Evolutionary conservation across 2,113 vertebrate species (phyloP), one percentile per base, ranked within the genome.

Genomic region (Hystrix cristata): DNA sequence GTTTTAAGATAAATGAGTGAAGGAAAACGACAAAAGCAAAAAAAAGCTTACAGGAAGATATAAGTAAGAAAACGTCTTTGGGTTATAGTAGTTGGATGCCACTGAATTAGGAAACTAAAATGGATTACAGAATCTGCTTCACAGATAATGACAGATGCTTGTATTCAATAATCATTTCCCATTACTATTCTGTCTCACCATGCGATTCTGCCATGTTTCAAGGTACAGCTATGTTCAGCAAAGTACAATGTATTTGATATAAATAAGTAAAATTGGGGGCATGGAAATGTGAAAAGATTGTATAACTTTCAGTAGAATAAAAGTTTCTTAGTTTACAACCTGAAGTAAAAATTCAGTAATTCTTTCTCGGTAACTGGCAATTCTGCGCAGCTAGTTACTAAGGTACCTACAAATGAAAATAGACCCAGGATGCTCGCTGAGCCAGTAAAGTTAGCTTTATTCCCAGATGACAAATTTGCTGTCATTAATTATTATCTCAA

Each of bases 311-410:
- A 65, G 11, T 4, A 51, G 91, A 48, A 90, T 23, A 57, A 4
- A n/a, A 92, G 25, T 76, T 51, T 80, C 87, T 96, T 84, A 9
- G 19, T 74, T 96, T 95, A 95, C 34, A 60, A 96, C 92, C 16
- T 91, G 94, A 97, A 98, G 95, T 88, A 95, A 96, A 84, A 88
- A 16, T 11, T 4, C 1, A 27, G 18, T 62, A 76, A 51, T 69
- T 80, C 62, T 83, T 94, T 76, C 62, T 27, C 48, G 15, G 46
- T 88, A 48, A 0, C 5, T 94, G 0, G 55, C 55, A 96, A 87
- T 96, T 97, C 92, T 95, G 84, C 87, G 43, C 27, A 95, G 60
- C 16, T 88, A 64, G 34, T 87, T 97, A 87, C 95, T 87, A 95
- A 83, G 62, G 55, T 65, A 62, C 4, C 82, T 96, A 95, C 85